Conservation (phyloP, 2,113 vertebrate species). For the Poecilia latipinna region DNA sequence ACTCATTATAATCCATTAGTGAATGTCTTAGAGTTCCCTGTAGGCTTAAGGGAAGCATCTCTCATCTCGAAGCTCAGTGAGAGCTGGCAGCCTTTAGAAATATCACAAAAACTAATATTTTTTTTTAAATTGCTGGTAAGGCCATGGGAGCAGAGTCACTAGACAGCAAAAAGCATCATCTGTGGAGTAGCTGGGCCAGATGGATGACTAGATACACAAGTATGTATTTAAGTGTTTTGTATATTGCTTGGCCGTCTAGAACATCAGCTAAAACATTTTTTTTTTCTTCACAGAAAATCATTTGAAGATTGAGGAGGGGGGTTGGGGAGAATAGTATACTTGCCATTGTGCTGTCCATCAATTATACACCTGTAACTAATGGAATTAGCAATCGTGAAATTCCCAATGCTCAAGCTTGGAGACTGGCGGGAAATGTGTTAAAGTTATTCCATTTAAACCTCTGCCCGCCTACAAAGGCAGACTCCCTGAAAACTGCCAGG, state of each 20-base stretch:
- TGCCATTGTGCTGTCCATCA: slow-evolving; percentile 54
- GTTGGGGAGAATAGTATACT: not conserved
- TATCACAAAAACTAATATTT: slow-evolving; percentile 43
- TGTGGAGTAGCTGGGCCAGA: slow-evolving; percentile 12
- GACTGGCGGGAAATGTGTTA: slow-evolving; percentile 65
- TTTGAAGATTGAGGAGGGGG: not conserved
- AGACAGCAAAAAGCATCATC: slow-evolving; percentile 26
- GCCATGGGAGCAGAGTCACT: slow-evolving; percentile 21
- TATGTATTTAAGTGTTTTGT: slow-evolving; percentile 16
- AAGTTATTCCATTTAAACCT: slow-evolving; percentile 68
- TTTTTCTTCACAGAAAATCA: not conserved
- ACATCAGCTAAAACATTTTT: not conserved
- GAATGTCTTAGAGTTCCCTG: slow-evolving; percentile 58
- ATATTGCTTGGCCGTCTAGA: not conserved
- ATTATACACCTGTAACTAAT: slow-evolving; percentile 58
- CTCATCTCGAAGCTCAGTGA: slow-evolving; percentile 56
- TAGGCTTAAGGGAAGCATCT: slow-evolving; percentile 42
- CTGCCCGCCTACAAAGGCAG: slow-evolving; percentile 69
- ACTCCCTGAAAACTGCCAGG: slow-evolving; percentile 65
- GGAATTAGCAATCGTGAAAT: slow-evolving; percentile 63
- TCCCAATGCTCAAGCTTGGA: slow-evolving; percentile 53
- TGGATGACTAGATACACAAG: slow-evolving; percentile 8
- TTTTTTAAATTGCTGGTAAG: slow-evolving; percentile 31
- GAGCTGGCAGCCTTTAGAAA: slow-evolving; percentile 44
- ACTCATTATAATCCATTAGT: slow-evolving; percentile 74